Evolutionary conservation across 2,113 vertebrate genomes (phyloP).

Genomic region (Pomatostomus ruficeps): DNA sequence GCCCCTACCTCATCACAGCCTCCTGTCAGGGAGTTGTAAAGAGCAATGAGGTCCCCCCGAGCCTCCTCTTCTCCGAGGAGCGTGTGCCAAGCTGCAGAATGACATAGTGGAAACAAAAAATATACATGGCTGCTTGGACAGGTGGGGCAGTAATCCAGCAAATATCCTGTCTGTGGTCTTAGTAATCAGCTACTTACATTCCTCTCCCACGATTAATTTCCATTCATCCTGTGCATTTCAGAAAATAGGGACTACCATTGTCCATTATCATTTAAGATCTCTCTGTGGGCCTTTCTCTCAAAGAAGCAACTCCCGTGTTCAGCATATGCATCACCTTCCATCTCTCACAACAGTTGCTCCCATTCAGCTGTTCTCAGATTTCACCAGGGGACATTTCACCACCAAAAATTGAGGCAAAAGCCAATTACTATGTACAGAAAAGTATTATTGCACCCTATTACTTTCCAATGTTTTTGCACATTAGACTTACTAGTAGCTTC

Average conservation of each 20-base stretch:
- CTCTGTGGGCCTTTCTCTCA: not conserved
- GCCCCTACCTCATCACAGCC: not conserved
- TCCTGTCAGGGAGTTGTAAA: not conserved
- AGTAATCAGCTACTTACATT: not conserved
- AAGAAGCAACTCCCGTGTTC: not conserved
- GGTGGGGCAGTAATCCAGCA: not conserved
- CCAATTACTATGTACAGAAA: accelerated
- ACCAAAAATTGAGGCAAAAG: accelerated
- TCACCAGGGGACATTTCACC: not conserved
- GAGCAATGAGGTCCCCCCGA: accelerated
- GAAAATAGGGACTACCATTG: accelerated
- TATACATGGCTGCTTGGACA: too few relatives aligned
- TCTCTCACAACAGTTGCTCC: not conserved
- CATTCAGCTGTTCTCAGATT: not conserved
- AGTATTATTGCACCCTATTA: not conserved
- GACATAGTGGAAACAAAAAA: not conserved
- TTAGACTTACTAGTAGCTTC: not conserved
- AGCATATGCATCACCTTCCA: accelerated
- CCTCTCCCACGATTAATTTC: accelerated
- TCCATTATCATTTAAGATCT: not conserved
- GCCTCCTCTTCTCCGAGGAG: not conserved
- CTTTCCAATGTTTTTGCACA: not conserved
- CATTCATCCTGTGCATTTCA: not conserved
- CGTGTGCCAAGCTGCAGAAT: accelerated
- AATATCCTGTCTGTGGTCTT: too few relatives aligned